phyloP scores from a whole-genome alignment of 2,113 vertebrate genomes.

The Aptenodytes forsteri region DNA sequence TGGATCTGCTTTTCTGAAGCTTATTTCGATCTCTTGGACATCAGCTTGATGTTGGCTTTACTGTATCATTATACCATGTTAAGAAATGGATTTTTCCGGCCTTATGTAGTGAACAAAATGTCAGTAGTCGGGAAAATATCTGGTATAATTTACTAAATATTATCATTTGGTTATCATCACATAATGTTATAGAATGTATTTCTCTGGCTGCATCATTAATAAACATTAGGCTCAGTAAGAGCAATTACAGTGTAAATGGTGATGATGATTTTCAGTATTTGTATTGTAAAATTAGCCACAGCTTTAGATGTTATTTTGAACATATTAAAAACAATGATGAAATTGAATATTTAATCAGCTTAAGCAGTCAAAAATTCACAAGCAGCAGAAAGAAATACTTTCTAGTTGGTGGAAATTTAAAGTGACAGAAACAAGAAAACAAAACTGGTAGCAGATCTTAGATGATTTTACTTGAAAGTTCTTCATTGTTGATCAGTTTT shows the following conservation, averaged over 20 bases:
- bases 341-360: neutral
- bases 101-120: neutral
- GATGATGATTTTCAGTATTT: neutral
- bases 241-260: neutral
- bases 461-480: neutral
- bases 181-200: neutral
- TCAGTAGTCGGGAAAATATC: neutral
- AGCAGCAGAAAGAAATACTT: neutral
- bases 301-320: neutral
- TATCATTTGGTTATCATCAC: neutral
- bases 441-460: neutral
- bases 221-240: neutral
- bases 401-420: neutral
- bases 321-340: neutral
- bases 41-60: neutral
- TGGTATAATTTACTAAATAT: neutral
- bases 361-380: neutral
- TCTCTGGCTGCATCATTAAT: neutral
- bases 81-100: neutral
- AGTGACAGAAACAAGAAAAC: neutral
- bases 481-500: neutral
- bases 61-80: neutral
- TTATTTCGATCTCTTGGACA: neutral
- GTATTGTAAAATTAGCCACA: neutral
- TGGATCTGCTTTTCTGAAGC: neutral